These are phyloP conservation scores for Coenobita brevimanus DNA, from an alignment of 1,140 invertebrate species.

Conservation along the genomic window DNA sequence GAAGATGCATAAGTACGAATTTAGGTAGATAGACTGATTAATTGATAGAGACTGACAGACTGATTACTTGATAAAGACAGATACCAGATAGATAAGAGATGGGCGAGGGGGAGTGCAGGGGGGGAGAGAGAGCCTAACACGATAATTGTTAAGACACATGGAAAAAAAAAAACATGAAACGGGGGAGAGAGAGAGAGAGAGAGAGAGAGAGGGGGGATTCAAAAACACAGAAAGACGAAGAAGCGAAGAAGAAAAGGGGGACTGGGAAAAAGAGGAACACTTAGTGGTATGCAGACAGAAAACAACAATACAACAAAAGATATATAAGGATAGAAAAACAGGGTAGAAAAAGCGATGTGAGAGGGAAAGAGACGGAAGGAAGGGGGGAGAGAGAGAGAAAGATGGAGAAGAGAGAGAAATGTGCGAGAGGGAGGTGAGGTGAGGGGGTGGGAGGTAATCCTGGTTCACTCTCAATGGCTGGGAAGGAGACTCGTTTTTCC, in stretches of 20 bases:
- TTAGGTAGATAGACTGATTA: too few relatives aligned
- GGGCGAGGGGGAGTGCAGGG: too few relatives aligned
- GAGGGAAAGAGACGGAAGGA: background rate
- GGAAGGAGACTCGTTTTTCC: constrained; percentile 34
- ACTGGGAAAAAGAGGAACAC: too few relatives aligned
- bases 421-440: background rate
- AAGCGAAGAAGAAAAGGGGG: too few relatives aligned
- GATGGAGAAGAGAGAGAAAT: background rate
- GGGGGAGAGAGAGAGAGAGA: too few relatives aligned
- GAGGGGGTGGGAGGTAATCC: background rate
- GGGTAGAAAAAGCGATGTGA: background rate
- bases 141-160: background rate
- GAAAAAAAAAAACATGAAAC: background rate
- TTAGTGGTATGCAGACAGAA: background rate
- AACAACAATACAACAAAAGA: background rate
- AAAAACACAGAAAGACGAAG: too few relatives aligned
- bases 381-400: constrained; percentile 21
- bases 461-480: constrained; percentile 18
- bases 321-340: background rate
- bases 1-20: too few relatives aligned
- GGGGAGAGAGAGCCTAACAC: too few relatives aligned
- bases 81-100: too few relatives aligned
- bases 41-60: too few relatives aligned
- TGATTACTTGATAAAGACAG: too few relatives aligned
- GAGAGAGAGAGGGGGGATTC: too few relatives aligned